phyloP scores from a whole-genome alignment of 2,888 invertebrate species.

The Nemurella pictetii region DNA sequence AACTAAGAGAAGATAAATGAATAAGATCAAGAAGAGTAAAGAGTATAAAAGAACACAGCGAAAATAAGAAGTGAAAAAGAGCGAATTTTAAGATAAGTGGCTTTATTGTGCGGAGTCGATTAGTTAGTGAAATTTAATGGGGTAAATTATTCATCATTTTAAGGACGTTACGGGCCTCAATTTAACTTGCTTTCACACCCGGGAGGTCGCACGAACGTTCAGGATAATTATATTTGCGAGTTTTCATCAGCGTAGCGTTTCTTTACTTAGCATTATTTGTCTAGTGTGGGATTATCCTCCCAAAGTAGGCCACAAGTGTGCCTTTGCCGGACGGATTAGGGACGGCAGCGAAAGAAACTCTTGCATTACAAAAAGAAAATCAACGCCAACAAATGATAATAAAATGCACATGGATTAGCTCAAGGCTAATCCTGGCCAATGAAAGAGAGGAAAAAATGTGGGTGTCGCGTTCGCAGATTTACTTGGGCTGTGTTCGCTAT shows the following conservation, averaged over 20 bases:
- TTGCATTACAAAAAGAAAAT: not conserved
- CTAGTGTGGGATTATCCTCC: not conserved
- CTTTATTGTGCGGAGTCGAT: slow-evolving; percentile 32
- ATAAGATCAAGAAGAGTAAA: not conserved
- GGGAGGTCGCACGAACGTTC: slow-evolving; percentile 1
- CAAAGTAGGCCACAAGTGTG: not conserved
- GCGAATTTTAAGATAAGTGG: slow-evolving; percentile 32
- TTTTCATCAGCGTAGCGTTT: not conserved
- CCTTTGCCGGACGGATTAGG: not conserved
- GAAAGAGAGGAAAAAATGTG: not conserved
- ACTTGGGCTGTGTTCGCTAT: not conserved
- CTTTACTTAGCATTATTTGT: not conserved
- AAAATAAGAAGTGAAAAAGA: not conserved
- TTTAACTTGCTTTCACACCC: not conserved
- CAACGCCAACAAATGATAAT: slow-evolving; percentile 16
- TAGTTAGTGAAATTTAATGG: slow-evolving; percentile 25
- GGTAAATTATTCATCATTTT: not conserved
- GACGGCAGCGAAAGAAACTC: not conserved
- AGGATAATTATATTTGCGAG: not conserved
- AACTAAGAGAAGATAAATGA: not conserved
- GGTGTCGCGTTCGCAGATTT: not conserved
- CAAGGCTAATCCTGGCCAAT: not conserved
- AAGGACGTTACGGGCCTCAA: not conserved
- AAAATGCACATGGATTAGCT: slow-evolving; percentile 13
- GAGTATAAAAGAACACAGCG: not conserved